Base-by-base conservation (phyloP, 2,888 invertebrate genomes). In the Perdita meconis region DNA sequence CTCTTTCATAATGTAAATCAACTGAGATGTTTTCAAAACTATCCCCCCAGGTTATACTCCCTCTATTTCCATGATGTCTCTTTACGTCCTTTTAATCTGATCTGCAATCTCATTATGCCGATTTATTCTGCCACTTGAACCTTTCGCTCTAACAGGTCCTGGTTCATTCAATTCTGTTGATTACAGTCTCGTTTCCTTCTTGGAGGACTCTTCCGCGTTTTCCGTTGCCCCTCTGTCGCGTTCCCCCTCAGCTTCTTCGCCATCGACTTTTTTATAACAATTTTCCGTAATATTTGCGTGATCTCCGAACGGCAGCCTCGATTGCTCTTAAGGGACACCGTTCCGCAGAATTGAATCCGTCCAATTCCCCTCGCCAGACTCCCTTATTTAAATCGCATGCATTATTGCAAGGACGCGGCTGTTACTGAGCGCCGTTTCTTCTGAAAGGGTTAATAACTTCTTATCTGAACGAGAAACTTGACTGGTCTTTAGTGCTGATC, bases 291-390 rank as follows among this genome's bases (percentile, higher is more conserved):
- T 82, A 82, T 83, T 83, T 77, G 63, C 57, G 60, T 60, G 53
- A 71, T 66, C 80, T 60, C 56, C n/a, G 59, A 64, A 63, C 59
- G 55, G 30, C 60, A 47, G 44, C 61, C 57, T 42, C 47, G 73
- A 76, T 77, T 77, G 72, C 72, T 42, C 69, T 83, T 77, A 73
- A 65, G 80, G 80, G 80, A 73, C 73, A 67, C 65, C 83, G 70
- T 80, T 80, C 47, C 55, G 57, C 65, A 74, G 70, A 73, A 82
- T 82, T 83, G 82, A 83, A 82, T 80, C 73, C 57, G 80, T 73
- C 71, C 83, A 80, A 83, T 83, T 74, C 68, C 60, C 51, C 67
- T 68, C 69, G 34, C 16, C 51, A 5, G 47, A 19, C 47, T 61
- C 38, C 53, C 38, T 40, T 44, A 70, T 80, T 82, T 72, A 68